phyloP scores from a whole-genome alignment of 2,113 vertebrate genomes.

The Oncorhynchus kisutch region DNA sequence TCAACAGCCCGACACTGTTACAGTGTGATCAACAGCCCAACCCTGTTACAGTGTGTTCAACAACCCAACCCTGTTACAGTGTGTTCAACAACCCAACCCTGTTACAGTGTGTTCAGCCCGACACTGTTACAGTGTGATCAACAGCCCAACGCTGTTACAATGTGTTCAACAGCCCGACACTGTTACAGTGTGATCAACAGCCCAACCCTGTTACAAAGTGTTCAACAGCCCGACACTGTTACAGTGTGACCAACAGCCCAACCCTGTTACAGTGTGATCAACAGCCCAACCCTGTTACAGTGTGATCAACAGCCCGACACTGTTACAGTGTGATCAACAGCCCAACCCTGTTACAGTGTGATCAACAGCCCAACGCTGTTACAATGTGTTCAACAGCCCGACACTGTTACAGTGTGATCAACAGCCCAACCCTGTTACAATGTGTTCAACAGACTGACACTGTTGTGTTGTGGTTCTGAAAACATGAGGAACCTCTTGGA shows the following conservation, averaged over 20 bases:
- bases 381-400: slow-evolving; percentile 45
- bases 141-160: no score
- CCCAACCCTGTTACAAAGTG: background rate
- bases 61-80: no score
- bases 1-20: background rate
- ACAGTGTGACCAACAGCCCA: background rate
- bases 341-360: slow-evolving; percentile 42
- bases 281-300: background rate
- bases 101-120: slow-evolving; percentile 29
- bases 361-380: background rate
- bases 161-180: background rate
- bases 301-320: slow-evolving; percentile 41
- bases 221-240: background rate
- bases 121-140: background rate
- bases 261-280: slow-evolving; percentile 45
- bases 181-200: slow-evolving; percentile 45
- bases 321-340: background rate
- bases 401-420: background rate
- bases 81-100: slow-evolving; percentile 30
- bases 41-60: background rate
- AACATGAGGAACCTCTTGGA: no score
- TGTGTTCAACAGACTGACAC: slow-evolving; percentile 40
- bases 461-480: background rate
- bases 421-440: background rate
- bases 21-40: slow-evolving; percentile 27